Conservation (phyloP, 1,140 invertebrate species). For the Drosophila auraria region DNA sequence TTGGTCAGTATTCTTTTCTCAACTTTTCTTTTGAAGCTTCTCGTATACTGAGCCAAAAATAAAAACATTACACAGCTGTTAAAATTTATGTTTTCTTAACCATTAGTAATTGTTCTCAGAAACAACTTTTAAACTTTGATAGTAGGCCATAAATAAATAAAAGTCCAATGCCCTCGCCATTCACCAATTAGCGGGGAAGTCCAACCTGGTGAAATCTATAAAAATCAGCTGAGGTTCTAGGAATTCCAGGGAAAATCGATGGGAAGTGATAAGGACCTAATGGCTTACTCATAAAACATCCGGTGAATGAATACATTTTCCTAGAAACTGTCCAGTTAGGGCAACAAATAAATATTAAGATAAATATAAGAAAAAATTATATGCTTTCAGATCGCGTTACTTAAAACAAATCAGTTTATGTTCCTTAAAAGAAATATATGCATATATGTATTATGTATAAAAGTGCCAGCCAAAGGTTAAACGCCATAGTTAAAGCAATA, state of each 20-base stretch:
- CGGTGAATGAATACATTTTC: slow-evolving; percentile 6
- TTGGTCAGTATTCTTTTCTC: not conserved
- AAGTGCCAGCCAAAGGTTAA: not conserved
- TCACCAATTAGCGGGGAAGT: not conserved
- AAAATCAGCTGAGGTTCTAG: not conserved
- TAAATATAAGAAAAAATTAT: not conserved
- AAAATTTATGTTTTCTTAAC: not conserved
- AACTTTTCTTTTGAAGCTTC: not conserved
- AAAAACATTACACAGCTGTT: not conserved
- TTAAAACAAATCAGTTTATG: too few species aligned
- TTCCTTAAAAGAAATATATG: too few species aligned
- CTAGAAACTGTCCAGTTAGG: not conserved
- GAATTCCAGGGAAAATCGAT: not conserved
- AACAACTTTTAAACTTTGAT: not conserved
- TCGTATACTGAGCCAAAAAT: not conserved
- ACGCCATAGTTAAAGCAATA: not conserved
- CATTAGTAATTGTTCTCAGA: not conserved
- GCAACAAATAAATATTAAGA: not conserved
- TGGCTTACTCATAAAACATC: not conserved
- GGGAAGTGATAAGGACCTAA: slow-evolving; percentile 5
- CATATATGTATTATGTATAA: too few species aligned
- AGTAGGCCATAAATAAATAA: not conserved
- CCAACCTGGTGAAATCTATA: not conserved
- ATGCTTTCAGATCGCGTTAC: too few species aligned
- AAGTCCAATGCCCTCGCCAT: not conserved